Percentiles rank a stretch among this genome's conserved stretches.
Conservation (phyloP, 2,797 vertebrate genomes). For the Trachops cirrhosus region DNA sequence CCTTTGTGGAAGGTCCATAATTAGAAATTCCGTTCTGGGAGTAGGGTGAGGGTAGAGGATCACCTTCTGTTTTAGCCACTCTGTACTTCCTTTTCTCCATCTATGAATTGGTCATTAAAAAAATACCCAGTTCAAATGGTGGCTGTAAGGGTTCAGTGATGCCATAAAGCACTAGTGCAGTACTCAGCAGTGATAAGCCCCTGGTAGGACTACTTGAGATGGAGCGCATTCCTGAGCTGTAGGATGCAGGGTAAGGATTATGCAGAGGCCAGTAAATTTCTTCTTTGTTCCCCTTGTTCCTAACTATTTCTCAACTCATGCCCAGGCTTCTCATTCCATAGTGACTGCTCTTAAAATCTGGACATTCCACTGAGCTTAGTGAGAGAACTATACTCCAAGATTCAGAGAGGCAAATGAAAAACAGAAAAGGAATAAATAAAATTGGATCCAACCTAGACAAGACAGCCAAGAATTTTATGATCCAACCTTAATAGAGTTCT, state of each 20-base stretch:
- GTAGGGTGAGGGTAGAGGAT: too few relatives aligned
- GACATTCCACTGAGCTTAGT: neutral
- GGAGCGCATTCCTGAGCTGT: neutral
- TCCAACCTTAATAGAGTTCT: neutral
- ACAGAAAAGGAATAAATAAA: neutral
- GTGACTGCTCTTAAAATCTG: neutral
- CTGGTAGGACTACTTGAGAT: neutral
- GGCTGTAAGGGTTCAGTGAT: neutral
- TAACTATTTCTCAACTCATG: neutral
- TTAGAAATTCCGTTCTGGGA: neutral
- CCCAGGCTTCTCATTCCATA: neutral
- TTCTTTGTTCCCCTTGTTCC: neutral
- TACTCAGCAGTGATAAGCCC: neutral
- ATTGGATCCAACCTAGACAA: neutral
- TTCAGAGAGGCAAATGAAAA: constrained; percentile 6
- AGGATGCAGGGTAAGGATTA: neutral
- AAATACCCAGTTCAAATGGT: neutral
- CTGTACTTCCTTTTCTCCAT: neutral
- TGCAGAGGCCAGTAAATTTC: neutral
- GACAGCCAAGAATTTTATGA: neutral
- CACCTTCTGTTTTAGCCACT: neutral
- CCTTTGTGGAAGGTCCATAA: neutral
- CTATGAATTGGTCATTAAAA: neutral
- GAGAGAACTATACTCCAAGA: neutral
- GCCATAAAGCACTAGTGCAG: neutral